Conservation (phyloP, 2,888 invertebrate genomes). For the Apantesis nais region DNA sequence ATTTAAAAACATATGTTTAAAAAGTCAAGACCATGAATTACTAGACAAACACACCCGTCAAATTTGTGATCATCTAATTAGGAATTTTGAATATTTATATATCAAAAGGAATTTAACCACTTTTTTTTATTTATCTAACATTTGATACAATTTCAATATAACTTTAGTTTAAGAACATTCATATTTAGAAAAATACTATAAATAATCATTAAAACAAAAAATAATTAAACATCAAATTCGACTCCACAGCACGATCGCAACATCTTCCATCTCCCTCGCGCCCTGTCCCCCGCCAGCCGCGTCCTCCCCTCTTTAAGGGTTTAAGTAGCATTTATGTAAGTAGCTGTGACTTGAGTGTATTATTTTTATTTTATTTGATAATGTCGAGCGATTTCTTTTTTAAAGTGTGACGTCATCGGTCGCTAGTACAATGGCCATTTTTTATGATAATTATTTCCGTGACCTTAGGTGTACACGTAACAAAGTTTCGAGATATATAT, state of each 20-base stretch:
- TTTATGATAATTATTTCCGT: neutral
- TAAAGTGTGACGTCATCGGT: constrained; percentile 19
- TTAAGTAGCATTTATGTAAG: constrained; percentile 61
- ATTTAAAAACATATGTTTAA: no score
- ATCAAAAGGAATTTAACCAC: no score
- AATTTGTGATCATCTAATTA: no score
- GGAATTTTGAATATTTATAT: no score
- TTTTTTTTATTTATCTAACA: no score
- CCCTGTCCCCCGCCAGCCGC: constrained; percentile 31
- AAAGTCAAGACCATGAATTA: no score
- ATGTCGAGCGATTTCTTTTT: constrained; percentile 28
- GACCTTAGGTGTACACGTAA: neutral
- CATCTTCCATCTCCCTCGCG: constrained; percentile 63
- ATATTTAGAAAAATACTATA: neutral
- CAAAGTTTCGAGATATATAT: neutral
- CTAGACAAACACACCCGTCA: no score
- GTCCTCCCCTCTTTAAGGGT: constrained; percentile 60
- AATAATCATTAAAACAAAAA: neutral
- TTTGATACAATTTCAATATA: no score
- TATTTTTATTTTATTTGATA: constrained; percentile 37
- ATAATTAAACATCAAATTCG: constrained; percentile 27
- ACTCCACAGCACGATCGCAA: constrained; percentile 55
- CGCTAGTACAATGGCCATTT: neutral
- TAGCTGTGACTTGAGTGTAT: constrained; percentile 43
- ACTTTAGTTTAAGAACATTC: neutral